A percentile compares a stretch with the other conserved stretches of the same genome.
Evolutionary conservation across 2,797 vertebrate species (phyloP).

Genomic region (Xyrichtys novacula): DNA sequence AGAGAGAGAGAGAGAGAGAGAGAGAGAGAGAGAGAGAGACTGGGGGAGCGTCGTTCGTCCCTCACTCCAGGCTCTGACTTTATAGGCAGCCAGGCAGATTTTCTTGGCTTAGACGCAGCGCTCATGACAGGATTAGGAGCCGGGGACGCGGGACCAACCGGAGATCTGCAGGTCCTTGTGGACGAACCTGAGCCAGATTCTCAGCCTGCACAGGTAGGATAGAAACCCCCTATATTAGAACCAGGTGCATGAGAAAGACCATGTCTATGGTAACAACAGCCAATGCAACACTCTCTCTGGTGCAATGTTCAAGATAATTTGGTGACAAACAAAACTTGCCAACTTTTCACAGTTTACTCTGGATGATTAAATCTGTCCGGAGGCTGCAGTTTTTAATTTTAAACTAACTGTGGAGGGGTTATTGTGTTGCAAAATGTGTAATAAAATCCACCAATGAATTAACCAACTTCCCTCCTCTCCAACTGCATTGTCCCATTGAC

Average conservation of each 20-base stretch:
- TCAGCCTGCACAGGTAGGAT: slow-evolving; percentile 75
- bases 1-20: slow-evolving; percentile 37
- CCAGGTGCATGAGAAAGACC: not conserved
- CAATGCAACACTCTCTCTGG: not conserved
- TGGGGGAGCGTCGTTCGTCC: slow-evolving; percentile 58
- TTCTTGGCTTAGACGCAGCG: slow-evolving; percentile 77
- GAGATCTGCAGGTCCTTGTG: slow-evolving; percentile 80
- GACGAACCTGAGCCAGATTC: slow-evolving; percentile 71
- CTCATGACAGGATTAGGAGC: slow-evolving; percentile 84
- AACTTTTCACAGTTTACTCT: slow-evolving; percentile 23
- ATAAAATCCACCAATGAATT: slow-evolving; percentile 12
- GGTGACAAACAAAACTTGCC: slow-evolving; percentile 25
- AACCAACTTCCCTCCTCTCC: not conserved
- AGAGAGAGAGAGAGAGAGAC: slow-evolving; percentile 41
- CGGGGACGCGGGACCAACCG: slow-evolving; percentile 79
- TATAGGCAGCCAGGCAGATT: slow-evolving; percentile 73
- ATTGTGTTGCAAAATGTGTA: not conserved
- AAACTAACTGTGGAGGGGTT: slow-evolving; percentile 12
- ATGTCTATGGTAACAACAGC: slow-evolving; percentile 10
- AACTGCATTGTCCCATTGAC: slow-evolving; percentile 20
- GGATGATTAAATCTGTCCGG: slow-evolving; percentile 14
- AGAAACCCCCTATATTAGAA: slow-evolving; percentile 8
- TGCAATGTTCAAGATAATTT: slow-evolving; percentile 14
- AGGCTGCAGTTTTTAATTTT: not conserved
- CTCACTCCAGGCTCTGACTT: slow-evolving; percentile 67